Evolutionary conservation across 2,797 vertebrate species (phyloP).

Genomic region (Hirundo rustica): DNA sequence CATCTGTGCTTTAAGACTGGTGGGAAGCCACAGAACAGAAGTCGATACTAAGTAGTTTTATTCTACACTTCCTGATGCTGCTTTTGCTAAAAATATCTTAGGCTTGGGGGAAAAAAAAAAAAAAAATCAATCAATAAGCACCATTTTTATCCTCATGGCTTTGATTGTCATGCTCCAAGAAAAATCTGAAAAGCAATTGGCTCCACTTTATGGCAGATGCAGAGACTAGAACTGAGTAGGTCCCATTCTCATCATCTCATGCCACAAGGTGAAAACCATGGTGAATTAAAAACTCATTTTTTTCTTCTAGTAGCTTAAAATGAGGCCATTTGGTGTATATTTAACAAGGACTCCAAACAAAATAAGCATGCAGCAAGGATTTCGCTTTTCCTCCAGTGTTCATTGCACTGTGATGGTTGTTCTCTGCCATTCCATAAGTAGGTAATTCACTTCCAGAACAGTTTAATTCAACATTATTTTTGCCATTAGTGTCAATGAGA

Average conservation of each 20-base stretch:
- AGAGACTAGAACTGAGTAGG: not conserved
- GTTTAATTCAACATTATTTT: not conserved
- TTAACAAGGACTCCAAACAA: not conserved
- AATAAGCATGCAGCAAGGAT: not conserved
- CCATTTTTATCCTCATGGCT: not conserved
- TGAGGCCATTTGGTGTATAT: not conserved
- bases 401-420: not conserved
- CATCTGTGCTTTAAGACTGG: not conserved
- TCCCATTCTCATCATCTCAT: not conserved
- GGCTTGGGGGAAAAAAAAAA: not conserved
- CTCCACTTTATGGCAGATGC: conserved; percentile 15
- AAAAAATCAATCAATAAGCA: conserved; percentile 49
- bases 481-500: not conserved
- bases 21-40: conserved; percentile 33
- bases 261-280: not conserved
- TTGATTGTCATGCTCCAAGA: conserved; percentile 32
- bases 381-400: not conserved
- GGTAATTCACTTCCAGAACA: not conserved
- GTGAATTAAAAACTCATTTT: not conserved
- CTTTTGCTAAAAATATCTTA: conserved; percentile 53
- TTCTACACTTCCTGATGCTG: conserved; percentile 42
- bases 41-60: conserved; percentile 35
- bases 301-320: conserved; percentile 8
- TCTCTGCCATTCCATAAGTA: not conserved
- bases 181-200: conserved; percentile 19